A percentile compares a stretch with the other conserved stretches of the same genome.
Conservation (phyloP, 2,797 vertebrate genomes). For the Notamacropus eugenii region DNA sequence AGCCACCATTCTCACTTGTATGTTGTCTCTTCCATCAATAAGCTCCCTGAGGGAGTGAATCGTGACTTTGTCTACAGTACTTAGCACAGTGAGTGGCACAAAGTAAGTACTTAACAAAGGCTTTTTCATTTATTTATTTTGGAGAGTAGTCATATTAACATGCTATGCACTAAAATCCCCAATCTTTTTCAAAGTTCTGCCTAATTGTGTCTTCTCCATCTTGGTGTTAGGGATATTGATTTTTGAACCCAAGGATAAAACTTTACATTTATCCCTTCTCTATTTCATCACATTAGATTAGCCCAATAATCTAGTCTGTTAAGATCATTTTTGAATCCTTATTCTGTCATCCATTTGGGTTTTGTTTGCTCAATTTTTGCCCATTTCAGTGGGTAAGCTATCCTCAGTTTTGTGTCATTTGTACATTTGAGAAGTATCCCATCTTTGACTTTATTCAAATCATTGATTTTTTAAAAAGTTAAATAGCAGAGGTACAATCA, state of each 20-base stretch:
- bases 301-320: not conserved
- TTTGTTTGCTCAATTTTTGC: too few species aligned
- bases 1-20: not conserved
- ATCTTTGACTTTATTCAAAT: not conserved
- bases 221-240: not conserved
- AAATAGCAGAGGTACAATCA: not conserved
- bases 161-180: not conserved
- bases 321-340: not conserved
- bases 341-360: not conserved
- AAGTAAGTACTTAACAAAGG: not conserved
- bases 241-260: not conserved
- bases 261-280: not conserved
- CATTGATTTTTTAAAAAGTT: not conserved
- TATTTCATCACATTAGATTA: not conserved
- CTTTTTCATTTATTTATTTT: not conserved
- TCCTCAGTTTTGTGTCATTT: not conserved
- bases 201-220: not conserved
- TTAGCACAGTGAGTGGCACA: too few species aligned
- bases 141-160: not conserved
- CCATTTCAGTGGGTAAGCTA: not conserved
- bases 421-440: not conserved
- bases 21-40: not conserved
- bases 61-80: too few species aligned
- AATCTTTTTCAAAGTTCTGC: not conserved
- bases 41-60: not conserved